Conservation (phyloP, 1,140 invertebrate species). For the Coenobita brevimanus region DNA sequence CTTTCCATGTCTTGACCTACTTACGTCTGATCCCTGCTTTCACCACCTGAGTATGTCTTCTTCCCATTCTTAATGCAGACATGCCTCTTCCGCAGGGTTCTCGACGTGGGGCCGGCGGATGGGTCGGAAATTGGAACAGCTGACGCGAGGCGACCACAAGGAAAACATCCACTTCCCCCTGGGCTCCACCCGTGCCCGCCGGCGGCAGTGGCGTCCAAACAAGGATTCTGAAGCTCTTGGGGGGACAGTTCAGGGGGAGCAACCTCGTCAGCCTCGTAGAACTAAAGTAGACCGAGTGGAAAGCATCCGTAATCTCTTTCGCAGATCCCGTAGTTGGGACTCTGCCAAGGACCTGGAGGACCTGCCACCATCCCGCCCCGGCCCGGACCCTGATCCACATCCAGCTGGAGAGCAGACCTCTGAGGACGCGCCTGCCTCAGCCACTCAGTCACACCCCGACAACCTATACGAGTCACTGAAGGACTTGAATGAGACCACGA, state of each 20-base stretch:
- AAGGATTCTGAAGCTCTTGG: constrained; percentile 26
- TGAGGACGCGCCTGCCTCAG: no score
- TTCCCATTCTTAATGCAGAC: neutral
- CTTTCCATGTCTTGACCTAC: constrained; percentile 1
- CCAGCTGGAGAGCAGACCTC: neutral
- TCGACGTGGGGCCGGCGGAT: constrained; percentile 85
- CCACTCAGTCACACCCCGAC: constrained; percentile 12
- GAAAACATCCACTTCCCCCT: constrained; percentile 70
- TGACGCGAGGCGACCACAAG: constrained; percentile 78
- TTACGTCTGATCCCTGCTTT: no score
- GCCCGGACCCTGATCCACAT: neutral
- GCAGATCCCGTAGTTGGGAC: constrained; percentile 69
- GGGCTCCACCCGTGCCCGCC: constrained; percentile 65
- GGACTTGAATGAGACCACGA: constrained; percentile 19
- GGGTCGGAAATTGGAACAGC: constrained; percentile 85
- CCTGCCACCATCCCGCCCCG: constrained; percentile 10
- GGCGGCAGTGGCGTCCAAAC: constrained; percentile 60
- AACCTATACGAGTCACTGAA: constrained; percentile 58
- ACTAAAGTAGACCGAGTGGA: constrained; percentile 69
- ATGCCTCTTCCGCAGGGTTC: constrained; percentile 77
- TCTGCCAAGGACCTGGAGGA: constrained; percentile 69
- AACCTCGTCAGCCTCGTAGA: constrained; percentile 52
- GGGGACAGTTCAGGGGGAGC: neutral
- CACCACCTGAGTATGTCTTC: neutral
- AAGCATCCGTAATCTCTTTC: constrained; percentile 69